Evolutionary conservation across 2,113 vertebrate genomes (phyloP).

Genomic region (Syngnathus typhle): DNA sequence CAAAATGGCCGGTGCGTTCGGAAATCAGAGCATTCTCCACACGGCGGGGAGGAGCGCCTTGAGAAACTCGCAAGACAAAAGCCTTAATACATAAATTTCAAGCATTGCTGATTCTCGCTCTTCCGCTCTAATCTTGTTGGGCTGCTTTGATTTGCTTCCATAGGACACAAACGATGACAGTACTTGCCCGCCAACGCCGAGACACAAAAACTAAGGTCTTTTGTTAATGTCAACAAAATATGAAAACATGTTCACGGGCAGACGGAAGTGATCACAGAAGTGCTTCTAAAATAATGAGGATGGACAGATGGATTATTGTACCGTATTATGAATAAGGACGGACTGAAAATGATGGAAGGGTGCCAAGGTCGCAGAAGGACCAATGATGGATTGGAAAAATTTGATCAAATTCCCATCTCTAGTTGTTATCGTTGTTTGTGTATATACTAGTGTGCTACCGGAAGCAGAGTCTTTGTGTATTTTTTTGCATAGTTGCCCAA

Average conservation of each 20-base stretch:
- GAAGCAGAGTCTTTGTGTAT: too few relatives aligned
- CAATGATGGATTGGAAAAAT: too few relatives aligned
- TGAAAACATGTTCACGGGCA: background rate
- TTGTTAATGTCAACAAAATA: conserved; percentile 15
- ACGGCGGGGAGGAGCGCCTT: conserved; percentile 72
- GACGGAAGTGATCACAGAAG: too few relatives aligned
- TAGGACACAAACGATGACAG: conserved; percentile 41
- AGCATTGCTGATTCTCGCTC: conserved; percentile 74
- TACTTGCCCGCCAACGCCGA: conserved; percentile 41
- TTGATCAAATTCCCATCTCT: too few relatives aligned
- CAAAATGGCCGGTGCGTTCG: conserved; percentile 67
- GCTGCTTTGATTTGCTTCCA: conserved; percentile 62
- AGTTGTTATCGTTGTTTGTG: too few relatives aligned
- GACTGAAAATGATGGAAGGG: too few relatives aligned
- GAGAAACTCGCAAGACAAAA: conserved; percentile 68
- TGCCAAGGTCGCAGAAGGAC: too few relatives aligned
- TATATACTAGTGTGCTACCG: too few relatives aligned
- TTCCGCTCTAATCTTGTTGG: conserved; percentile 73
- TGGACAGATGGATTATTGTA: too few relatives aligned
- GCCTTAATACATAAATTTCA: conserved; percentile 81
- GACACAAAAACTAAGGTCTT: conserved; percentile 26
- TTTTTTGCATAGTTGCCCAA: too few relatives aligned
- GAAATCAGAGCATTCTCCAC: conserved; percentile 76
- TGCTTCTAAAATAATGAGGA: too few relatives aligned
- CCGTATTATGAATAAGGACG: too few relatives aligned